These are phyloP conservation scores for Callocephalon fimbriatum DNA, from an alignment of 2,113 vertebrate genomes.

Conservation along the genomic window DNA sequence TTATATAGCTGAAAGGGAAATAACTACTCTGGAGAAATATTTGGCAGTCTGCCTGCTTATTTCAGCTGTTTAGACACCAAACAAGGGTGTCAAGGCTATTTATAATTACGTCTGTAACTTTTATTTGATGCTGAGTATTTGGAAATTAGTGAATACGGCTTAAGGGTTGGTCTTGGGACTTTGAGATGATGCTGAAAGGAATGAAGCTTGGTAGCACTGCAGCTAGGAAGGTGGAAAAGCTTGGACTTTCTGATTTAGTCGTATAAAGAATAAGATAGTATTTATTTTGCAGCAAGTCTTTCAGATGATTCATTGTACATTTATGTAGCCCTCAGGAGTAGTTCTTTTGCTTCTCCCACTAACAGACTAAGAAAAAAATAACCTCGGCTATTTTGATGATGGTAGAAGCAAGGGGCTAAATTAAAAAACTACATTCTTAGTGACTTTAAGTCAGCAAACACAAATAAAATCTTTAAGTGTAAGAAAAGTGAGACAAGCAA, in stretches of 20 bases:
- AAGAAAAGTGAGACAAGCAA: background rate
- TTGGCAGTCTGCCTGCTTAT: slow-evolving; percentile 61
- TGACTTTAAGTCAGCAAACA: background rate
- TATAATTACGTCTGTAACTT: slow-evolving; percentile 66
- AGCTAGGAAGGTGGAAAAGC: background rate
- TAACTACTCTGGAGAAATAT: slow-evolving; percentile 48
- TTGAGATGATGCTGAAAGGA: background rate
- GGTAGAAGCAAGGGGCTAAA: background rate
- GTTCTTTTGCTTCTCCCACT: background rate
- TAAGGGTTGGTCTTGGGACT: background rate
- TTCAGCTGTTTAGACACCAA: slow-evolving; percentile 54
- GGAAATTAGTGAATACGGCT: slow-evolving; percentile 32
- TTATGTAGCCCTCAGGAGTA: background rate
- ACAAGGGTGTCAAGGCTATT: slow-evolving; percentile 48
- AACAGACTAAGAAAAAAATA: background rate
- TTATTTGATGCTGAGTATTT: slow-evolving; percentile 49
- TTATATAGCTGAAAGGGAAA: slow-evolving; percentile 55
- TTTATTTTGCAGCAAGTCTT: background rate
- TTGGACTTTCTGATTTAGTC: background rate
- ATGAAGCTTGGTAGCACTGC: background rate
- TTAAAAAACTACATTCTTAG: background rate
- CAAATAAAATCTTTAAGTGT: background rate
- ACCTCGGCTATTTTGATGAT: background rate
- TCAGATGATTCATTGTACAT: background rate
- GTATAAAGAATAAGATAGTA: background rate